A percentile compares a stretch with the other conserved stretches of the same genome.
phyloP scores from a whole-genome alignment of 1,140 invertebrate species.

The Akabosia matsudoensis region DNA sequence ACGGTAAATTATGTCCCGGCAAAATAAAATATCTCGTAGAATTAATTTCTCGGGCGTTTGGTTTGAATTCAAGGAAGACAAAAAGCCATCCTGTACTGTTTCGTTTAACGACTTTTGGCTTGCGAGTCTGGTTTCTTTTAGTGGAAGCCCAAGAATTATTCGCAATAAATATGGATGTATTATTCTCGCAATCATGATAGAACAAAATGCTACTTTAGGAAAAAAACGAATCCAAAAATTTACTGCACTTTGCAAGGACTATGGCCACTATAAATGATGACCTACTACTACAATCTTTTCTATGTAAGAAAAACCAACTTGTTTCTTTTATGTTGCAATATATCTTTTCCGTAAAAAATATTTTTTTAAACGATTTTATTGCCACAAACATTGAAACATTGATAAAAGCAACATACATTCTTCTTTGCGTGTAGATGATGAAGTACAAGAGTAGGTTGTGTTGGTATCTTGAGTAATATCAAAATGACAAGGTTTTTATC shows the following conservation, averaged over 20 bases:
- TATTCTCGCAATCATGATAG: not conserved
- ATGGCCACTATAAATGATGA: no score
- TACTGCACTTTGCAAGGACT: no score
- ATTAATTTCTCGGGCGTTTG: no score
- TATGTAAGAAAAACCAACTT: no score
- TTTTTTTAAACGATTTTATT: not conserved
- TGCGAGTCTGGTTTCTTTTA: no score
- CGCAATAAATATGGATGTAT: not conserved
- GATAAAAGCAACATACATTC: not conserved
- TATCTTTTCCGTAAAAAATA: not conserved
- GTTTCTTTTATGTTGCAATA: not conserved
- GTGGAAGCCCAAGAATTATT: no score
- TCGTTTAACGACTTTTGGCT: no score
- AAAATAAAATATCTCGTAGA: not conserved
- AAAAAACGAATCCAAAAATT: no score
- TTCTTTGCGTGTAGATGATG: not conserved
- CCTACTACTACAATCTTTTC: no score
- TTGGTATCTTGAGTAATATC: not conserved
- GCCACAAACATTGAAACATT: not conserved
- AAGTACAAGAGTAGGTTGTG: not conserved
- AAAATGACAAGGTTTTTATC: not conserved
- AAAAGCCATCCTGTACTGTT: no score
- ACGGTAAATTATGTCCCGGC: not conserved
- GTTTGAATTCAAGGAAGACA: no score
- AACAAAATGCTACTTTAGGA: not conserved